These are phyloP conservation scores for Pterocles burchelli DNA, from an alignment of 2,113 vertebrate species.

Conservation along the genomic window DNA sequence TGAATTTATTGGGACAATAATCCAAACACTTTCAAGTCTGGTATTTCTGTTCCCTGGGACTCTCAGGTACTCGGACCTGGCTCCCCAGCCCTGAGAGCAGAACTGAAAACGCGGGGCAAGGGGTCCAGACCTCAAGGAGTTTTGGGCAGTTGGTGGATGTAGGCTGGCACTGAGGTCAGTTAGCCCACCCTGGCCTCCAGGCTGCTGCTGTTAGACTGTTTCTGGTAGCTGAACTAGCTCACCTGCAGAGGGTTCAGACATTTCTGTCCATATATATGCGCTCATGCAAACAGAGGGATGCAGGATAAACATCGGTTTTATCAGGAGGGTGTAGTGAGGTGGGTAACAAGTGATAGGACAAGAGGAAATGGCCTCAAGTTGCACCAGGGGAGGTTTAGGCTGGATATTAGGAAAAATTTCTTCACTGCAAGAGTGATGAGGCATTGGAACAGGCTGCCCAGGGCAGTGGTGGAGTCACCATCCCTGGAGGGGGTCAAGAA, in stretches of 20 bases:
- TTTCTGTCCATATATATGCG: background rate
- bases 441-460: no score
- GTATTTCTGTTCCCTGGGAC: background rate
- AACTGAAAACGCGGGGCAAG: background rate
- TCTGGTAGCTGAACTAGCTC: background rate
- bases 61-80: background rate
- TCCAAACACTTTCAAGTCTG: background rate
- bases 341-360: no score
- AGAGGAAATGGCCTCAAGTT: no score
- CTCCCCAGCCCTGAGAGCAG: background rate
- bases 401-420: no score
- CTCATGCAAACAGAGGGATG: background rate
- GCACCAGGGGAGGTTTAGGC: no score
- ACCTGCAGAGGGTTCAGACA: background rate
- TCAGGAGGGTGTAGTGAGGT: no score
- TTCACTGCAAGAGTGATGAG: no score
- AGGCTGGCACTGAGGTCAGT: background rate
- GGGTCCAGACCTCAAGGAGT: background rate
- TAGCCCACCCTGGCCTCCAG: background rate
- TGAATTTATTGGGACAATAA: background rate
- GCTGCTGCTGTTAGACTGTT: background rate
- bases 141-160: background rate
- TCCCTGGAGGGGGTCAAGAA: no score
- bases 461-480: no score
- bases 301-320: background rate